phyloP scores from a whole-genome alignment of 1,140 invertebrate genomes.

The Pseudomyrmex sp. region DNA sequence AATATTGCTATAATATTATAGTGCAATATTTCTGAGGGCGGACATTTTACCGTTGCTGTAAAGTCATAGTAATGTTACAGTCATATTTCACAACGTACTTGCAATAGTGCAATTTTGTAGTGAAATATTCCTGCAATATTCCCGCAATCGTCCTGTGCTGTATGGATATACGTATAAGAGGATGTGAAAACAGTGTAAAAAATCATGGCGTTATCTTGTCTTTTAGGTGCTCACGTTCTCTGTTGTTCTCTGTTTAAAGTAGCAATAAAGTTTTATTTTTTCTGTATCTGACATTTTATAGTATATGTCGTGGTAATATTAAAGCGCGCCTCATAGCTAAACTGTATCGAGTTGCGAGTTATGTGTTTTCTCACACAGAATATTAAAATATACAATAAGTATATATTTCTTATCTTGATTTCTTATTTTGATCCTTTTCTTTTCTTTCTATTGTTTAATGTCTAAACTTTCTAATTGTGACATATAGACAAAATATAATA shows the following conservation, averaged over 20 bases:
- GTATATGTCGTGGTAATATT: slow-evolving; percentile 1
- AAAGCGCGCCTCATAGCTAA: slow-evolving; percentile 45
- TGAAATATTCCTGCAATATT: no score
- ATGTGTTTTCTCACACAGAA: slow-evolving; percentile 69
- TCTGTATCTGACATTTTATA: neutral
- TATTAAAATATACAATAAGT: no score
- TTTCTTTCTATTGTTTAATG: neutral
- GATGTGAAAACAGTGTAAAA: no score
- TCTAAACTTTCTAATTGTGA: neutral
- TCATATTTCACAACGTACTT: no score
- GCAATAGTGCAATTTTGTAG: no score
- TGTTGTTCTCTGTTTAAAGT: slow-evolving; percentile 18
- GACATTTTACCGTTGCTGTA: no score
- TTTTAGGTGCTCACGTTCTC: neutral
- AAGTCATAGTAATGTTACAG: no score
- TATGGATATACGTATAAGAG: no score
- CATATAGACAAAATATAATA: neutral
- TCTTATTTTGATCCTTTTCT: slow-evolving; percentile 31
- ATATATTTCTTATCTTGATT: no score
- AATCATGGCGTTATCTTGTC: neutral
- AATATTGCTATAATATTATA: no score
- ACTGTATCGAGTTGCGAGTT: slow-evolving; percentile 65
- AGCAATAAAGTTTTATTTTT: slow-evolving; percentile 65
- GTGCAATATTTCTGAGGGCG: no score
- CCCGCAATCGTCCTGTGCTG: no score